These are phyloP conservation scores for Loripinus fragilis DNA, from an alignment of 2,888 invertebrate genomes.

Conservation along the genomic window DNA sequence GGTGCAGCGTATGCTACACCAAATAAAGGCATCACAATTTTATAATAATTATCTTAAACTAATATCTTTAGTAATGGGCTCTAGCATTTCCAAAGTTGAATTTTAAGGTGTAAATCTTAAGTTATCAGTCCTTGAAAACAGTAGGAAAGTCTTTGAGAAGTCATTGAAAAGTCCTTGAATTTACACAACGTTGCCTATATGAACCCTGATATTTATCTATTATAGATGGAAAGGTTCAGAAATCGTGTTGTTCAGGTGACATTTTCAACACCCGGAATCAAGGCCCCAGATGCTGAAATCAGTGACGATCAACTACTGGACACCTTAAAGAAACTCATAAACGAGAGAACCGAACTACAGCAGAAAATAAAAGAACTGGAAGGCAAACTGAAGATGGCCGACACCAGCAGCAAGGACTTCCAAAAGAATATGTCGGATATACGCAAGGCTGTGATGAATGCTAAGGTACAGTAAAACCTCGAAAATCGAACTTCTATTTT, in stretches of 20 bases:
- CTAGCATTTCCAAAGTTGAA: too few relatives aligned
- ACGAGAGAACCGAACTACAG: constrained; percentile 75
- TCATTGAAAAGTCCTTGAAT: too few relatives aligned
- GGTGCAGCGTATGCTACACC: too few relatives aligned
- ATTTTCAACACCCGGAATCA: constrained; percentile 80
- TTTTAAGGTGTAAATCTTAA: too few relatives aligned
- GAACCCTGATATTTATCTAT: constrained; percentile 22
- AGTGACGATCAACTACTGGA: constrained; percentile 80
- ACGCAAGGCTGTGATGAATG: constrained; percentile 72
- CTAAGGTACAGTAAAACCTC: constrained; percentile 74
- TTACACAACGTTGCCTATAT: too few relatives aligned
- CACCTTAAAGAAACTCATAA: constrained; percentile 77
- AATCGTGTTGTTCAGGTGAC: constrained; percentile 80
- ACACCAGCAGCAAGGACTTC: constrained; percentile 69
- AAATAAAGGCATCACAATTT: too few relatives aligned
- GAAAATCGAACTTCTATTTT: too few relatives aligned
- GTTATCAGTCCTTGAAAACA: too few relatives aligned
- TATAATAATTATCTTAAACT: too few relatives aligned
- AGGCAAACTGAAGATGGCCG: constrained; percentile 69
- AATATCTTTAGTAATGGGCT: too few relatives aligned
- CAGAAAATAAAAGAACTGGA: constrained; percentile 74
- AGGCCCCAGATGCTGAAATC: constrained; percentile 79
- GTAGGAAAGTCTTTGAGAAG: too few relatives aligned
- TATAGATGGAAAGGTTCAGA: constrained; percentile 81
- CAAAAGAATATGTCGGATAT: constrained; percentile 73